These are phyloP conservation scores for Lomographa bimaculata DNA, from an alignment of 2,888 invertebrate genomes.

Conservation along the genomic window DNA sequence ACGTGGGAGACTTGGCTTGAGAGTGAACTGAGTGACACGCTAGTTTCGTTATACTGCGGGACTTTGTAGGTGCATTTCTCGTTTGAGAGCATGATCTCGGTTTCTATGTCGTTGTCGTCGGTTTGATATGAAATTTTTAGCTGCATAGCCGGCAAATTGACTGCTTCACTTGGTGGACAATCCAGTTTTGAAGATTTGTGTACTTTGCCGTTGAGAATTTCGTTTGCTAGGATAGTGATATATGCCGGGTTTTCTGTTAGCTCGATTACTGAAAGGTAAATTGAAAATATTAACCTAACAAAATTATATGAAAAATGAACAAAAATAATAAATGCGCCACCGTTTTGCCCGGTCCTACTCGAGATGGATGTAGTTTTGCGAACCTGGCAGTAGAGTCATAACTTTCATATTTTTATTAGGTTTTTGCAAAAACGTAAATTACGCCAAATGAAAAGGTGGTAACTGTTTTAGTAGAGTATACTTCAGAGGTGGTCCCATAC, in stretches of 20 bases:
- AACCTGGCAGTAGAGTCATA: too few species aligned
- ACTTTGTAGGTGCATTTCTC: conserved; percentile 71
- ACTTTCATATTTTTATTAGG: too few species aligned
- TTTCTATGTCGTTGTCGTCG: conserved; percentile 60
- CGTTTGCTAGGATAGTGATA: conserved; percentile 75
- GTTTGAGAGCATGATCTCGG: conserved; percentile 65
- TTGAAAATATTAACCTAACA: too few species aligned
- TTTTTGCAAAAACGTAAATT: too few species aligned
- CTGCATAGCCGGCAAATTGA: conserved; percentile 58
- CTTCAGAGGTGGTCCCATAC: too few species aligned
- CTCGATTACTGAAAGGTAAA: conserved; percentile 87
- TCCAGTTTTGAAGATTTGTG: conserved; percentile 65
- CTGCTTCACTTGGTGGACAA: conserved; percentile 42
- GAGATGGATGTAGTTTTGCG: too few species aligned
- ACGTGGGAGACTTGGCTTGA: conserved; percentile 64
- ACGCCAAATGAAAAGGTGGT: too few species aligned
- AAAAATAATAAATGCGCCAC: too few species aligned
- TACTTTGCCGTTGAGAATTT: conserved; percentile 84
- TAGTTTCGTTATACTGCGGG: conserved; percentile 56
- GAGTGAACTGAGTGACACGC: conserved; percentile 61
- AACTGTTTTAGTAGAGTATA: too few species aligned
- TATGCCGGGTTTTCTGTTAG: conserved; percentile 81
- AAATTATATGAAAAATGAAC: too few species aligned
- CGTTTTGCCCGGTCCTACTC: too few species aligned
- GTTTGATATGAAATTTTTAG: conserved; percentile 69